phyloP scores from a whole-genome alignment of 2,113 vertebrate genomes.

The Bubo bubo region DNA sequence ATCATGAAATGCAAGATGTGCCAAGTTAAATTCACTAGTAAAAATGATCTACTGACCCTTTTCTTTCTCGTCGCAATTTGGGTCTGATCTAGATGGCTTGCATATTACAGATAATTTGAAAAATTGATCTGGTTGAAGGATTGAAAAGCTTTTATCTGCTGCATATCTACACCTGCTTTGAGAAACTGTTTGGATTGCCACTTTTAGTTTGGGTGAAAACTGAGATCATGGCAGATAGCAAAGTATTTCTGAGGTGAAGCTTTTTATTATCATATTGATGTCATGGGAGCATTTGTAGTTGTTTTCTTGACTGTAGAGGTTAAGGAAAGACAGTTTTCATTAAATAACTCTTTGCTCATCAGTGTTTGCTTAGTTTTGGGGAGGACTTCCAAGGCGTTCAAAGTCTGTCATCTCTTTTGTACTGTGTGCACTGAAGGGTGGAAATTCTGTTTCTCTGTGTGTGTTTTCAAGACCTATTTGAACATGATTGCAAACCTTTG shows the following conservation, averaged over 20 bases:
- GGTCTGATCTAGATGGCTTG: background rate
- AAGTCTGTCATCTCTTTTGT: background rate
- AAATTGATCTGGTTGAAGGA: background rate
- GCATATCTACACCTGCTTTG: background rate
- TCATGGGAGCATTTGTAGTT: background rate
- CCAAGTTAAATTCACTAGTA: background rate
- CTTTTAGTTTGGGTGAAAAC: background rate
- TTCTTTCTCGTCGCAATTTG: background rate
- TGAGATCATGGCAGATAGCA: background rate
- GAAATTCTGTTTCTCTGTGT: background rate
- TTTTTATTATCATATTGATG: background rate
- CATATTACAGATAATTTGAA: background rate
- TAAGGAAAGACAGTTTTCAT: background rate
- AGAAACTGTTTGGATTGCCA: background rate
- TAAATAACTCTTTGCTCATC: background rate
- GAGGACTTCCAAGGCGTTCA: background rate
- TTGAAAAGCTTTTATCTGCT: background rate
- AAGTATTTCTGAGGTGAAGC: background rate
- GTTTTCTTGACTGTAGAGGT: background rate
- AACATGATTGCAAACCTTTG: background rate
- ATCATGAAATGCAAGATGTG: background rate
- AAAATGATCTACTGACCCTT: background rate
- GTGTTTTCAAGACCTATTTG: background rate
- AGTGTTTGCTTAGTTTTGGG: background rate
- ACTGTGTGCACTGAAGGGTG: background rate